phyloP scores from a whole-genome alignment of 2,113 vertebrate species.

The Noturus placidus region DNA sequence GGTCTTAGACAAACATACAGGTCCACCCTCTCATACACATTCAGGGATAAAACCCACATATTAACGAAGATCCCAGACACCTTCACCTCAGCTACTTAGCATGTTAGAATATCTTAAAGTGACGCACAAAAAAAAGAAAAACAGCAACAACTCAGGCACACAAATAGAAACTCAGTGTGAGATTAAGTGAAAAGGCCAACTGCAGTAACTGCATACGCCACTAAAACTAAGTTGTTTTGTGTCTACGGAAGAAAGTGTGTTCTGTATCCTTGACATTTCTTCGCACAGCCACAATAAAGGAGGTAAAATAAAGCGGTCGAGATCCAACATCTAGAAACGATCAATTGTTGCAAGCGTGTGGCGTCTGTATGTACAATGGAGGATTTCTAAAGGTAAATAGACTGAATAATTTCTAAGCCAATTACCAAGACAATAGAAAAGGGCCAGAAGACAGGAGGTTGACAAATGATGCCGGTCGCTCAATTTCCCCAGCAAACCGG shows the following conservation, averaged over 20 bases:
- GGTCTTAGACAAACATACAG: not conserved
- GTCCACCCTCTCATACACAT: not conserved
- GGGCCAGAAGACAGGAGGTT: constrained; percentile 65
- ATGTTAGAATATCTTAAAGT: not conserved
- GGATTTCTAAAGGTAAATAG: constrained; percentile 66
- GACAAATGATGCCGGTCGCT: constrained; percentile 69
- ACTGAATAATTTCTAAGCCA: constrained; percentile 71
- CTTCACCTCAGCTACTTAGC: not conserved
- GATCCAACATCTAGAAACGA: constrained; percentile 48
- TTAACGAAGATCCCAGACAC: constrained; percentile 45
- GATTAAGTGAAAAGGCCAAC: not conserved
- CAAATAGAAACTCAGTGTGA: not conserved
- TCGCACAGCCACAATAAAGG: constrained; percentile 8
- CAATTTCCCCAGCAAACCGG: constrained; percentile 64
- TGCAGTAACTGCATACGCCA: not conserved
- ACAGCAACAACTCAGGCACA: not conserved
- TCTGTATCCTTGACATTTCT: not conserved
- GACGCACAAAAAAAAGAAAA: not conserved
- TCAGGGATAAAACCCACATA: not conserved
- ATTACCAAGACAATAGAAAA: constrained; percentile 67
- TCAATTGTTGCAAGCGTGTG: constrained; percentile 56
- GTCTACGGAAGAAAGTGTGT: not conserved
- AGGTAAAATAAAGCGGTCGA: constrained; percentile 16
- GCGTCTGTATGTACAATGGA: constrained; percentile 28
- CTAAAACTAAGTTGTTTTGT: no score